phyloP scores from a whole-genome alignment of 2,888 invertebrate species.

The Cylindroiulus punctatus region DNA sequence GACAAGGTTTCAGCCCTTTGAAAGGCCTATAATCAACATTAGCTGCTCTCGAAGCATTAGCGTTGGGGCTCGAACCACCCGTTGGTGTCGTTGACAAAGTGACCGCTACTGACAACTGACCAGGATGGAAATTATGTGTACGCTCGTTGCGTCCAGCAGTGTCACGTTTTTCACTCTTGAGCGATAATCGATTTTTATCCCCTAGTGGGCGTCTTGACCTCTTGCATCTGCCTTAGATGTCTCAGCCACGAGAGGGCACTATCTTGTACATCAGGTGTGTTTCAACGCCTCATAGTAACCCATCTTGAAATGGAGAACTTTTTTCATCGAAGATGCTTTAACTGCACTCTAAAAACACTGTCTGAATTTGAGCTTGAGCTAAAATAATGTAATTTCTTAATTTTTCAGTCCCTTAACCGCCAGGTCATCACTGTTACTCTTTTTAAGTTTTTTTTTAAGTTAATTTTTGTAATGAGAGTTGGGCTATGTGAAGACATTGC shows the following conservation, averaged over 20 bases:
- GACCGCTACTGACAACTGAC: background rate
- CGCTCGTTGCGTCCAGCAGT: background rate
- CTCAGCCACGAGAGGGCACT: background rate
- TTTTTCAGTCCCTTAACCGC: too few relatives aligned
- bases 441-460: too few relatives aligned
- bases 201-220: background rate
- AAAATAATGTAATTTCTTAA: too few relatives aligned
- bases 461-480: too few relatives aligned
- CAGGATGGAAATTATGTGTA: background rate
- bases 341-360: too few relatives aligned
- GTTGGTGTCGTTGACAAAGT: background rate
- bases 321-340: too few relatives aligned
- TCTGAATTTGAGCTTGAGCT: too few relatives aligned
- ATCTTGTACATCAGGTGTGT: background rate
- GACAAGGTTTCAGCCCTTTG: background rate
- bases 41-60: background rate
- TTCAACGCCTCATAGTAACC: too few relatives aligned
- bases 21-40: conserved; percentile 1
- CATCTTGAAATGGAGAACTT: background rate
- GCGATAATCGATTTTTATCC: background rate
- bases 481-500: background rate
- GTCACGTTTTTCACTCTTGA: background rate
- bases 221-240: background rate
- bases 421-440: too few relatives aligned
- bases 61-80: background rate